phyloP scores from a whole-genome alignment of 2,888 invertebrate genomes.

The Anagyrus pseudococci region DNA sequence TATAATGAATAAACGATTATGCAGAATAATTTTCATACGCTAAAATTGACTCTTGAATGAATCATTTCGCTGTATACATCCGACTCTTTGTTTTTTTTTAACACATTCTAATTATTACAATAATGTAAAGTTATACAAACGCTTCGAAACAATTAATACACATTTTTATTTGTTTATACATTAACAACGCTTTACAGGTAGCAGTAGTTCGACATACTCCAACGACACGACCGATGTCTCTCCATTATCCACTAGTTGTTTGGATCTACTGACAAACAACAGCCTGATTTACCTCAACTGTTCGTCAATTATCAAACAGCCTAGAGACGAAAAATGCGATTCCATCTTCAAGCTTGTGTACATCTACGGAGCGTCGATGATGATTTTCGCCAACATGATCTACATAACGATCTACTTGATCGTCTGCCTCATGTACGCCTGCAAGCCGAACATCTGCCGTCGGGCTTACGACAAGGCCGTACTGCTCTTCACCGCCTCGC shows the following conservation, averaged over 20 bases:
- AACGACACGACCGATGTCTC: constrained; percentile 8
- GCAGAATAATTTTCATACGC: no score
- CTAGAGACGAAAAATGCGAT: constrained; percentile 38
- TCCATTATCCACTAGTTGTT: constrained; percentile 32
- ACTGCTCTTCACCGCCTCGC: constrained; percentile 45
- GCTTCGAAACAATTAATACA: no score
- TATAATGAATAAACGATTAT: no score
- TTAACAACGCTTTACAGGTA: no score
- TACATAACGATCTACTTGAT: constrained; percentile 49
- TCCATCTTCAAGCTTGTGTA: constrained; percentile 44
- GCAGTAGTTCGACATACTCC: no score
- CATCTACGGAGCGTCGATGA: constrained; percentile 51
- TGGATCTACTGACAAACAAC: constrained; percentile 40
- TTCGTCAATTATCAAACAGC: not conserved
- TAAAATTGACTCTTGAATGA: no score
- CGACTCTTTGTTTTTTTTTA: no score
- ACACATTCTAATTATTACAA: no score
- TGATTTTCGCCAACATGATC: constrained; percentile 49
- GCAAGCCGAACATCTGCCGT: constrained; percentile 41
- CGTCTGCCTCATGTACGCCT: constrained; percentile 45
- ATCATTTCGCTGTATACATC: no score
- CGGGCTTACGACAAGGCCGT: constrained; percentile 51
- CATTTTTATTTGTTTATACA: no score
- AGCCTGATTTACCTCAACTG: constrained; percentile 37
- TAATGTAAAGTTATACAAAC: no score